These are phyloP conservation scores for Cepaea nemoralis DNA, from an alignment of 1,140 invertebrate genomes.

Conservation along the genomic window DNA sequence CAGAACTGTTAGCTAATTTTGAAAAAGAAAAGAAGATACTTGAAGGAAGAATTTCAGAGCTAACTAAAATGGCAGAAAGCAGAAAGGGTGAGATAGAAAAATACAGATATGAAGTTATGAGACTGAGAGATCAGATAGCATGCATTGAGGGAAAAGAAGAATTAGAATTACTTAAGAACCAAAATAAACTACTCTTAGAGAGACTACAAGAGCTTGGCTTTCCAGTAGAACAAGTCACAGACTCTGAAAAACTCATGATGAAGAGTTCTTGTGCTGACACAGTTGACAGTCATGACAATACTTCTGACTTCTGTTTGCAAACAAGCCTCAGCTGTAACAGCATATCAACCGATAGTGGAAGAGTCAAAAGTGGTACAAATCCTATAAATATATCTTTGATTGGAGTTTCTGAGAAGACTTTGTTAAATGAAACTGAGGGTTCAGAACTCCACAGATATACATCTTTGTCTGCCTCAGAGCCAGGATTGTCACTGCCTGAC, in stretches of 20 bases:
- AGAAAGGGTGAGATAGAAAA: slow-evolving; percentile 72
- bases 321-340: slow-evolving; percentile 64
- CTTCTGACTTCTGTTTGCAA: slow-evolving; percentile 46
- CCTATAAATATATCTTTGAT: slow-evolving; percentile 19
- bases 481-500: slow-evolving; percentile 60
- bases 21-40: slow-evolving; percentile 71
- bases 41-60: slow-evolving; percentile 69
- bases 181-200: slow-evolving; percentile 67
- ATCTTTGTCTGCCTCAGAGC: slow-evolving; percentile 75
- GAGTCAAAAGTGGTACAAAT: slow-evolving; percentile 18
- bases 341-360: slow-evolving; percentile 57
- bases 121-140: slow-evolving; percentile 59
- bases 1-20: slow-evolving; percentile 71
- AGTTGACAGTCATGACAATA: slow-evolving; percentile 35
- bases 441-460: slow-evolving; percentile 50
- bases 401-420: slow-evolving; percentile 3
- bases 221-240: slow-evolving; percentile 67
- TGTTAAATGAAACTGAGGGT: not conserved
- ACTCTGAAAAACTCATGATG: slow-evolving; percentile 68
- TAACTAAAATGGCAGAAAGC: slow-evolving; percentile 68
- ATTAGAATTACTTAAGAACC: slow-evolving; percentile 60
- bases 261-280: slow-evolving; percentile 46
- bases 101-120: slow-evolving; percentile 67
- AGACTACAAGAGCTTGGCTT: slow-evolving; percentile 67
- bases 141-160: slow-evolving; percentile 60